Percentiles rank a stretch among this genome's conserved stretches.
Conservation (phyloP, 2,888 invertebrate genomes). For the Pyrochroa serraticornis region DNA sequence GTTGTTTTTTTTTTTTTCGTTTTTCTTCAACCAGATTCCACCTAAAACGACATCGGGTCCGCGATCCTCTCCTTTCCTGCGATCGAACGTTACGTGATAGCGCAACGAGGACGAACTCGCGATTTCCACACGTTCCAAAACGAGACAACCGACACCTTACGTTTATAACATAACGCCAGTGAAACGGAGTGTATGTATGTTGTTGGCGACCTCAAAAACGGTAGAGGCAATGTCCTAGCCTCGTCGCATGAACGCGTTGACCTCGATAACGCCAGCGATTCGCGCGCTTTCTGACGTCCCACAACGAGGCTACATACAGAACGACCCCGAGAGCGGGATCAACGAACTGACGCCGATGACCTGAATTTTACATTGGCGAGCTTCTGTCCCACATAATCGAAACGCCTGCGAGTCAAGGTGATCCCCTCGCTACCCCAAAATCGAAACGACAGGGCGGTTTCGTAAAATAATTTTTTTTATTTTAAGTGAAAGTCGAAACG, state of each 20-base stretch:
- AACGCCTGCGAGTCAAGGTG: slow-evolving; percentile 47
- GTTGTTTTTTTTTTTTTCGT: no score
- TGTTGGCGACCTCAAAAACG: slow-evolving; percentile 57
- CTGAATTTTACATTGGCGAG: slow-evolving; percentile 45
- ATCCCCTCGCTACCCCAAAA: slow-evolving; percentile 36
- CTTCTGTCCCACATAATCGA: slow-evolving; percentile 38
- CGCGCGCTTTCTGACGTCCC: slow-evolving; percentile 36
- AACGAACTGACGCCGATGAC: slow-evolving; percentile 46
- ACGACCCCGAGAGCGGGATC: slow-evolving; percentile 49
- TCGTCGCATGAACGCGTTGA: slow-evolving; percentile 47
- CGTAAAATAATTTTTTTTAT: no score
- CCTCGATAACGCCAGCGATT: slow-evolving; percentile 52
- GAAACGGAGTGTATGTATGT: not conserved
- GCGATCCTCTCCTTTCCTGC: no score
- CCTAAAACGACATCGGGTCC: no score
- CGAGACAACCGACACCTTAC: no score
- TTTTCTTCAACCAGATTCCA: no score
- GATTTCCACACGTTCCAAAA: no score
- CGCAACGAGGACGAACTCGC: no score
- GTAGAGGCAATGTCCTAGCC: slow-evolving; percentile 55
- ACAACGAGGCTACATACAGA: slow-evolving; percentile 41
- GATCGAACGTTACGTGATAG: no score
- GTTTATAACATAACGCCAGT: no score
- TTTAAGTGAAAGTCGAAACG: slow-evolving; percentile 31
- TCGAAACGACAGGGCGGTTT: not conserved